phyloP scores from a whole-genome alignment of 2,113 vertebrate species.

The Bufo bufo region DNA sequence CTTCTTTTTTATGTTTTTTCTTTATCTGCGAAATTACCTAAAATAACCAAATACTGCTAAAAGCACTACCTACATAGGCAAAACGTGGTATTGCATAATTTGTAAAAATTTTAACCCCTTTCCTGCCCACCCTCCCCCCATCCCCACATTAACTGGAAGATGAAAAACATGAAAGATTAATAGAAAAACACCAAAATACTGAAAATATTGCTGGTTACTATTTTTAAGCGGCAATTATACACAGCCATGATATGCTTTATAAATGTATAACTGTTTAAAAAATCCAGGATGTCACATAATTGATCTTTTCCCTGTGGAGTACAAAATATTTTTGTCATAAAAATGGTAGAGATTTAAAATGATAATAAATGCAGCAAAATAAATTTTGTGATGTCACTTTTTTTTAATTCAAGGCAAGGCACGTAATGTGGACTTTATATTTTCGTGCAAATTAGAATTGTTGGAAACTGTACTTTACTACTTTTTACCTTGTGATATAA shows the following conservation, averaged over 20 bases:
- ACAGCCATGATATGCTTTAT: slow-evolving; percentile 99
- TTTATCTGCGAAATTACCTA: slow-evolving; percentile 97
- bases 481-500: slow-evolving; percentile 85
- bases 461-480: slow-evolving; percentile 90
- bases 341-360: slow-evolving; percentile 98
- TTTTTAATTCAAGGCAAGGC: slow-evolving; percentile 97
- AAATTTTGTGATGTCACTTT: slow-evolving; percentile 96
- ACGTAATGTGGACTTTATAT: slow-evolving; percentile 99
- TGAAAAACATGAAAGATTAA: slow-evolving; percentile 92
- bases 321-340: slow-evolving; percentile 99
- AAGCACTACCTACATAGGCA: slow-evolving; percentile 99
- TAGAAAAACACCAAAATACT: slow-evolving; percentile 97
- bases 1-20: slow-evolving; percentile 62
- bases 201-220: slow-evolving; percentile 96
- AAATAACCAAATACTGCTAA: slow-evolving; percentile 98
- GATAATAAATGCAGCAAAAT: slow-evolving; percentile 99
- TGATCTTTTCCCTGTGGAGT: slow-evolving; percentile 87
- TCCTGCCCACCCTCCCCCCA: slow-evolving; percentile 78
- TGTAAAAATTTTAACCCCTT: slow-evolving; percentile 92
- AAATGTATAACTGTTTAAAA: slow-evolving; percentile 99
- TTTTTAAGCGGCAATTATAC: slow-evolving; percentile 96
- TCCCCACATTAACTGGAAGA: slow-evolving; percentile 97
- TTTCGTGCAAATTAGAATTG: slow-evolving; percentile 99
- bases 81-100: slow-evolving; percentile 99
- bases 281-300: slow-evolving; percentile 92